phyloP scores from a whole-genome alignment of 2,113 vertebrate genomes.

The Myxocyprinus asiaticus region DNA sequence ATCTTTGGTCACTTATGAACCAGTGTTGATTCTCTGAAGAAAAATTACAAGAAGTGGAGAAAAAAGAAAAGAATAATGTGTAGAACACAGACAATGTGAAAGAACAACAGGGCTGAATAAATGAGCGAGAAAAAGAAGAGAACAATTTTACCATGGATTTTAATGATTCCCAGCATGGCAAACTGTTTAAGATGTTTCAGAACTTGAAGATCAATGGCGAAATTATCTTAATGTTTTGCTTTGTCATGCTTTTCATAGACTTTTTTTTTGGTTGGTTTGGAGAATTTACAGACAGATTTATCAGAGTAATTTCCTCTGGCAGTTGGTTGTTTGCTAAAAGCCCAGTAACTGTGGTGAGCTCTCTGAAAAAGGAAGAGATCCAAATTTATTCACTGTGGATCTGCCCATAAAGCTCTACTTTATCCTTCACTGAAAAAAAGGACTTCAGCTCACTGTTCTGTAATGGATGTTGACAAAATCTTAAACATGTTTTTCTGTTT shows the following conservation, averaged over 20 bases:
- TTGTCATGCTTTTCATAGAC: slow-evolving; percentile 43
- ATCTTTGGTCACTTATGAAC: not conserved
- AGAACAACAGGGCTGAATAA: not conserved
- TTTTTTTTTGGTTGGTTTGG: slow-evolving; percentile 46
- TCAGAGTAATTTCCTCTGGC: slow-evolving; percentile 59
- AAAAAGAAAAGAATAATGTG: not conserved
- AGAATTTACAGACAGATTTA: slow-evolving; percentile 55
- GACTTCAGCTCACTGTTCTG: slow-evolving; percentile 20
- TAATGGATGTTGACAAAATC: slow-evolving; percentile 47
- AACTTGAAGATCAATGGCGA: slow-evolving; percentile 15
- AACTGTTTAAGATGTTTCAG: not conserved
- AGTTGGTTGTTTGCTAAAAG: slow-evolving; percentile 31
- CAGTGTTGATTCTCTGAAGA: not conserved
- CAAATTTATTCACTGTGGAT: slow-evolving; percentile 31
- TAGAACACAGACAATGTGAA: not conserved
- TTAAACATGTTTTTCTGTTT: not conserved
- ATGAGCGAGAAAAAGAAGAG: no score
- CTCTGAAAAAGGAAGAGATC: slow-evolving; percentile 39
- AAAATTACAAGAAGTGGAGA: no score
- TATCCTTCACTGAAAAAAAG: not conserved
- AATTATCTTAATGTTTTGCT: slow-evolving; percentile 41
- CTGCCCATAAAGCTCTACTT: slow-evolving; percentile 27
- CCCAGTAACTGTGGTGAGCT: slow-evolving; percentile 53
- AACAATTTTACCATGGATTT: not conserved
- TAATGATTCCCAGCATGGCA: slow-evolving; percentile 5